These are phyloP conservation scores for Neopelma chrysocephalum DNA, from an alignment of 2,797 vertebrate genomes.

Conservation along the genomic window DNA sequence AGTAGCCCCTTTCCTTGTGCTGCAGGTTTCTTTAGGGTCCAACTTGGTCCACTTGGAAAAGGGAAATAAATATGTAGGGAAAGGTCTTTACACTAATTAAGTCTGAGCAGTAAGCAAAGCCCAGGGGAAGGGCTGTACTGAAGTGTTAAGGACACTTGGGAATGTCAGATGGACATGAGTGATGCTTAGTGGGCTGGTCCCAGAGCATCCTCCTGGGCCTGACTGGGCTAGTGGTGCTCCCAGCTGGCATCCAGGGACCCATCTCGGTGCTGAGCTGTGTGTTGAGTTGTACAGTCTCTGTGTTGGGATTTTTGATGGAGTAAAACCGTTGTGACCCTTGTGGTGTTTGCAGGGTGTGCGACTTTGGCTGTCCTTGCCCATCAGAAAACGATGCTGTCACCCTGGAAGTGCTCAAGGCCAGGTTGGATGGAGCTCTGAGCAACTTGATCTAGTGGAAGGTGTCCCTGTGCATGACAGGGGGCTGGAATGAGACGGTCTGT, in stretches of 20 bases:
- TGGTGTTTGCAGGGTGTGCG: neutral
- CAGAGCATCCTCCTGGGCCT: neutral
- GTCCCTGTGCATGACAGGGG: neutral
- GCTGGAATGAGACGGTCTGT: neutral
- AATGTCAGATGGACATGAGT: accelerated
- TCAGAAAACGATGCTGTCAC: neutral
- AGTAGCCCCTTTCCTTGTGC: neutral
- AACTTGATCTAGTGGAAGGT: neutral
- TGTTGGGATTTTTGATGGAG: neutral
- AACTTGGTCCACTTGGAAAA: neutral
- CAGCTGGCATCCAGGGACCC: accelerated
- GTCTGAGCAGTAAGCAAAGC: neutral
- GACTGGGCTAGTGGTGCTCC: neutral
- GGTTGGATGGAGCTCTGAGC: neutral
- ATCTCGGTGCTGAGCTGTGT: accelerated
- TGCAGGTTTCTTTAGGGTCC: neutral
- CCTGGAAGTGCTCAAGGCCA: neutral
- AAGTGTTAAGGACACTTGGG: neutral
- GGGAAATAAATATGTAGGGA: too few relatives aligned
- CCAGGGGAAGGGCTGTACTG: accelerated
- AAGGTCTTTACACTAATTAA: neutral
- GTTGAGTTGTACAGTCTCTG: accelerated
- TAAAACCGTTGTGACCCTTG: neutral
- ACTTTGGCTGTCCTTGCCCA: neutral
- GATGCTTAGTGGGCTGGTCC: neutral